Evolutionary conservation across 2,797 vertebrate genomes (phyloP).

Genomic region (Austrolebias charrua): DNA sequence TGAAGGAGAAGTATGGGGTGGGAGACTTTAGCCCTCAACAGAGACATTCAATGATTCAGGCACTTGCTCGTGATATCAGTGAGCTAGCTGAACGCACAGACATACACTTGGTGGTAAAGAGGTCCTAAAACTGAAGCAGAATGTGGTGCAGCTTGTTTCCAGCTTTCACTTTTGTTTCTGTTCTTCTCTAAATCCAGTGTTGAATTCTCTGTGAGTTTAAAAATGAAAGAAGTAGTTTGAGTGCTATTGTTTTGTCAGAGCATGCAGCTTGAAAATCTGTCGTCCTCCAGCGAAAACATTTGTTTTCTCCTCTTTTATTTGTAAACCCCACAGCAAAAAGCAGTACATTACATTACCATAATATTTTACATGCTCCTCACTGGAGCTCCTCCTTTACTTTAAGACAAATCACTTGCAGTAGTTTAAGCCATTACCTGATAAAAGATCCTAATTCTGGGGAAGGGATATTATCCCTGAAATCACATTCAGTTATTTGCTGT

Average conservation of each 20-base stretch:
- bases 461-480: constrained; percentile 47
- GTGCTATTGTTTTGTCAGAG: constrained; percentile 31
- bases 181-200: constrained; percentile 13
- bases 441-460: constrained; percentile 39
- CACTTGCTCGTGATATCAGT: constrained; percentile 36
- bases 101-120: constrained; percentile 9
- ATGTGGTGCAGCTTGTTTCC: not conserved
- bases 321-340: constrained; percentile 50
- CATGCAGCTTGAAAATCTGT: constrained; percentile 39
- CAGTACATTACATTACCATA: constrained; percentile 45
- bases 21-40: constrained; percentile 11
- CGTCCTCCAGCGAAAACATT: constrained; percentile 66
- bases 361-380: constrained; percentile 38
- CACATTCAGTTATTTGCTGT: constrained; percentile 51
- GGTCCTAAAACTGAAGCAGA: constrained; percentile 13
- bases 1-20: constrained; percentile 3
- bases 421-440: constrained; percentile 60
- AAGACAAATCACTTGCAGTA: constrained; percentile 47
- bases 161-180: constrained; percentile 11
- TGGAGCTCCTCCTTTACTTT: constrained; percentile 32
- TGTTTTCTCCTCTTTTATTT: constrained; percentile 56
- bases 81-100: constrained; percentile 9
- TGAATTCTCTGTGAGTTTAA: constrained; percentile 16
- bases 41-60: constrained; percentile 53
- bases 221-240: constrained; percentile 35